Evolutionary conservation across 2,797 vertebrate species (phyloP), one percentile per base, ranked within the genome.

Genomic region (Takifugu rubripes): DNA sequence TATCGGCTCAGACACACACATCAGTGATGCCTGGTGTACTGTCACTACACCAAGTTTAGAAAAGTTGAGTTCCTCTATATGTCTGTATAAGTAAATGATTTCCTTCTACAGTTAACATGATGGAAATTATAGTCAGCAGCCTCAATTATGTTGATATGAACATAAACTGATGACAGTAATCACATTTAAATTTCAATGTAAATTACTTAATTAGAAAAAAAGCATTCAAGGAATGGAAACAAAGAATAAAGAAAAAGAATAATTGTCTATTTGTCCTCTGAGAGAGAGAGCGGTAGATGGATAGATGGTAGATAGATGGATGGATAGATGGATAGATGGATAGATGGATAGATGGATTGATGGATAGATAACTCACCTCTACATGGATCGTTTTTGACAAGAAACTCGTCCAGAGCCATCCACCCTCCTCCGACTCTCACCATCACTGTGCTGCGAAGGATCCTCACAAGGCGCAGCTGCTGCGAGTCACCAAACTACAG

Each of bases 401-500:
- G 75, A 43, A 99, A 99, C 68, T 99, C 97, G 44, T 99, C 97
- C 80, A 99, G 92, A 44, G 97, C 97, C 97, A 99, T 99, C 97
- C 97, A 99, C 0, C 97, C 97, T 12, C 97, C 97, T 0, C 96
- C 97, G 1, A 99, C 97, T 0, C 97, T 90, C 53, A 99, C 97
- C 97, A 99, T 98, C 71, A 99, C 97, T 0, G 97, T 98, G 84
- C 97, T 99, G 64, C 97, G 93, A 84, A 99, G 84, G 66, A 99
- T 99, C 63, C 97, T 91, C 68, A 98, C 97, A 90, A 99, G 91
- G 65, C 97, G 96, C 84, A 98, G 88, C 92, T 98, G 96, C 93
- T 99, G 97, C 8, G 97, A 99, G 78, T 99, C 97, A 0, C 97
- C 97, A 0, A 99, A 99, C 97, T 99, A 67, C 27, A 5, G 47